A percentile compares a stretch with the other conserved stretches of the same genome.
phyloP scores from a whole-genome alignment of 2,888 invertebrate species.

The Torymus aiolomorphi region DNA sequence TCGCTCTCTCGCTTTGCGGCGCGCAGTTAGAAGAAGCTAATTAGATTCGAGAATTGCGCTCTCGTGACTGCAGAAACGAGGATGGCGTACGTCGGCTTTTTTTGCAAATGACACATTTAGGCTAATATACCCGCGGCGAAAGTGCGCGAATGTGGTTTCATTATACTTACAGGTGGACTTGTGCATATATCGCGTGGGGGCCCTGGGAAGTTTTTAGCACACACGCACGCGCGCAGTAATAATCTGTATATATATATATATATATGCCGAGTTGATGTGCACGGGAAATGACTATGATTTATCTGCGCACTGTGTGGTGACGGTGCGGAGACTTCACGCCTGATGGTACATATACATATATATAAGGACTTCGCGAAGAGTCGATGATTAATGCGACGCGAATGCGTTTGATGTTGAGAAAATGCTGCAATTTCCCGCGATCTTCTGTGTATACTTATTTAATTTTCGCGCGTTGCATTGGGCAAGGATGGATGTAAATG shows the following conservation, averaged over 20 bases:
- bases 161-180: slow-evolving; percentile 8
- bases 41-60: slow-evolving; percentile 26
- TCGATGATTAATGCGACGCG: too few relatives aligned
- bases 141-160: slow-evolving; percentile 44
- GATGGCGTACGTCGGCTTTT: slow-evolving; percentile 3
- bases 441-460: too few relatives aligned
- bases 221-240: background rate
- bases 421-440: too few relatives aligned
- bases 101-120: slow-evolving; percentile 47
- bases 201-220: slow-evolving; percentile 36
- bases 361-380: too few relatives aligned
- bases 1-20: background rate
- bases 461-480: too few relatives aligned
- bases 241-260: slow-evolving; percentile 7
- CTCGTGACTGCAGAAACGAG: background rate
- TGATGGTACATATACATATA: too few relatives aligned
- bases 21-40: background rate
- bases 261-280: background rate
- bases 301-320: background rate
- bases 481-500: too few relatives aligned
- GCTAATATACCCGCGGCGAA: slow-evolving; percentile 12
- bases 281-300: slow-evolving; percentile 31
- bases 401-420: background rate
- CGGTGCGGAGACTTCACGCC: background rate
- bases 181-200: background rate